These are phyloP conservation scores for Agonopterix heracliana DNA, from an alignment of 2,888 invertebrate genomes.

Conservation along the genomic window DNA sequence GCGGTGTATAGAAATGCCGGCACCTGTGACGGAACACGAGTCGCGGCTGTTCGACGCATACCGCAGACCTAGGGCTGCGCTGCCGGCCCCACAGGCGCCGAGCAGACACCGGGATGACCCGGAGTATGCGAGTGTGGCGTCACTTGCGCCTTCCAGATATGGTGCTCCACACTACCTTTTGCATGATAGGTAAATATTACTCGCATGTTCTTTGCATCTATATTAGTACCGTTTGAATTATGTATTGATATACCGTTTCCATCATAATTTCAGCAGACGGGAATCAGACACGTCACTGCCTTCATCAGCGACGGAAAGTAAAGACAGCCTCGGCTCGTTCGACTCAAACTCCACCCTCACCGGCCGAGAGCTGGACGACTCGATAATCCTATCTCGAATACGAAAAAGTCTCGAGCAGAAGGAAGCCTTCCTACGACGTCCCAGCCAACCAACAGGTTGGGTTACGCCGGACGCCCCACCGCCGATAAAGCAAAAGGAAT, in stretches of 20 bases:
- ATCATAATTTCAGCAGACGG: slow-evolving; percentile 60
- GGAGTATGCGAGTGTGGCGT: slow-evolving; percentile 66
- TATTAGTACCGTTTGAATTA: neutral
- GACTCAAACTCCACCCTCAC: slow-evolving; percentile 82
- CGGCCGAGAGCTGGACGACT: slow-evolving; percentile 82
- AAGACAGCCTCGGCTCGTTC: slow-evolving; percentile 81
- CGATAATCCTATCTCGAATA: slow-evolving; percentile 83
- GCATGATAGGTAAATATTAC: slow-evolving; percentile 56
- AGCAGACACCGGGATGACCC: slow-evolving; percentile 55
- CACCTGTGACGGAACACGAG: slow-evolving; percentile 67
- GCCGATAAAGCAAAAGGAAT: slow-evolving; percentile 80
- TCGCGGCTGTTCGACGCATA: slow-evolving; percentile 71
- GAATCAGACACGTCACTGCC: slow-evolving; percentile 78
- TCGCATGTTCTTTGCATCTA: neutral
- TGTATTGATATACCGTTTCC: neutral
- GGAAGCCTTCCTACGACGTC: slow-evolving; percentile 89
- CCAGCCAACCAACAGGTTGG: slow-evolving; percentile 80
- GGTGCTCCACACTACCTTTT: slow-evolving; percentile 55
- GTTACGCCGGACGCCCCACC: slow-evolving; percentile 66
- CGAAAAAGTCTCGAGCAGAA: slow-evolving; percentile 92
- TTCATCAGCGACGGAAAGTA: slow-evolving; percentile 80
- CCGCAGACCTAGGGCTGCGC: slow-evolving; percentile 55
- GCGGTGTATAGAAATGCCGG: slow-evolving; percentile 71
- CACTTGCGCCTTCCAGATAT: slow-evolving; percentile 53
- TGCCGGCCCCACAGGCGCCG: slow-evolving; percentile 56